Percentiles rank a stretch among this genome's conserved stretches.
Conservation (phyloP, 2,888 invertebrate species). For the Hesperia comma region DNA sequence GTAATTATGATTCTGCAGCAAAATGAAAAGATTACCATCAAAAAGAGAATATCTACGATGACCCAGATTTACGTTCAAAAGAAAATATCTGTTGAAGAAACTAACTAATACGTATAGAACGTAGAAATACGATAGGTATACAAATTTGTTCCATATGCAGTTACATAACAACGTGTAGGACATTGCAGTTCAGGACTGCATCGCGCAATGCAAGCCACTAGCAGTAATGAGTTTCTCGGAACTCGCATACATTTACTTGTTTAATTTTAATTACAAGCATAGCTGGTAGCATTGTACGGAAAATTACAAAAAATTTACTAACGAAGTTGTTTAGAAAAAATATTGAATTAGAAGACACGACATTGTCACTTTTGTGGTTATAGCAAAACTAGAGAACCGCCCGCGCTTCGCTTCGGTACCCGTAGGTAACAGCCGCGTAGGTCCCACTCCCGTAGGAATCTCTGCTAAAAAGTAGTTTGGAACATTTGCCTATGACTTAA, state of each 20-base stretch:
- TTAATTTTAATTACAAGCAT: slow-evolving; percentile 28
- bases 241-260: slow-evolving; percentile 28
- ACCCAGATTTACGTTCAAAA: too few relatives aligned
- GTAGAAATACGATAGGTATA: not conserved
- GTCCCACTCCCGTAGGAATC: too few relatives aligned
- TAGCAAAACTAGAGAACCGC: too few relatives aligned
- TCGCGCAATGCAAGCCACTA: slow-evolving; percentile 23
- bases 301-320: slow-evolving; percentile 11
- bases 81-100: too few relatives aligned
- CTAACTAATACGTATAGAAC: not conserved
- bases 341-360: not conserved
- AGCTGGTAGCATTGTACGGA: slow-evolving; percentile 3
- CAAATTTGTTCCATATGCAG: slow-evolving; percentile 2
- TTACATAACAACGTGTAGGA: slow-evolving; percentile 21
- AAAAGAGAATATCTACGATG: too few relatives aligned
- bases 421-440: too few relatives aligned
- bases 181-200: slow-evolving; percentile 18
- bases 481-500: too few relatives aligned
- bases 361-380: not conserved
- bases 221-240: slow-evolving; percentile 33
- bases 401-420: too few relatives aligned
- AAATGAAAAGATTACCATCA: too few relatives aligned
- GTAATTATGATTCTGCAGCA: too few relatives aligned
- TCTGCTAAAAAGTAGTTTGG: too few relatives aligned
- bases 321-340: slow-evolving; percentile 9